These are phyloP conservation scores for Acipenser transmontanus DNA, from an alignment of 2,797 vertebrate species.

Conservation along the genomic window DNA sequence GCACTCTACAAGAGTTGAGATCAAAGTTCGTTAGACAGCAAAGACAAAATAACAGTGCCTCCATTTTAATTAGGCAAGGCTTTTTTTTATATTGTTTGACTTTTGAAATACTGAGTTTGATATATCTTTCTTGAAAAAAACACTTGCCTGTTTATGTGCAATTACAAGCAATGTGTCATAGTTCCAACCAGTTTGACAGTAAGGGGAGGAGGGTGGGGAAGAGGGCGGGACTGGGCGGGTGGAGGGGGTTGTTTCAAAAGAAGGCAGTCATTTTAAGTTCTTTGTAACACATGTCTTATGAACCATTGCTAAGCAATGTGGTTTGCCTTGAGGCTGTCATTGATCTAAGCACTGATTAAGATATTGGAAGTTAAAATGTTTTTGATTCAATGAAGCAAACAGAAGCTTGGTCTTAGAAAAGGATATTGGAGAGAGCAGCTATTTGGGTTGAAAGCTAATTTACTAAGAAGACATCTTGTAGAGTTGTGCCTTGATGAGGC, in stretches of 20 bases:
- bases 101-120: neutral
- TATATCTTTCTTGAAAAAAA: conserved; percentile 27
- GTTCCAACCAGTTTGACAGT: conserved; percentile 18
- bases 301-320: neutral
- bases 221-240: conserved; percentile 36
- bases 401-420: neutral
- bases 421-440: neutral
- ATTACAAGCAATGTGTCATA: conserved; percentile 23
- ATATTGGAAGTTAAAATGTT: neutral
- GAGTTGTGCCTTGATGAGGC: too few relatives aligned
- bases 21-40: neutral
- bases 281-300: neutral
- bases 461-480: too few relatives aligned
- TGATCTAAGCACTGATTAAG: neutral
- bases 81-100: neutral
- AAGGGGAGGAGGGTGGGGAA: conserved; percentile 28
- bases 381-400: neutral
- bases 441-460: too few relatives aligned
- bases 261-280: neutral
- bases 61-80: conserved; percentile 4
- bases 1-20: too few relatives aligned
- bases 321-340: neutral
- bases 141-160: conserved; percentile 39
- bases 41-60: neutral
- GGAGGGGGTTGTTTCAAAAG: conserved; percentile 47